Evolutionary conservation across 2,888 invertebrate species (phyloP).

Genomic region (Lycia hirtaria): DNA sequence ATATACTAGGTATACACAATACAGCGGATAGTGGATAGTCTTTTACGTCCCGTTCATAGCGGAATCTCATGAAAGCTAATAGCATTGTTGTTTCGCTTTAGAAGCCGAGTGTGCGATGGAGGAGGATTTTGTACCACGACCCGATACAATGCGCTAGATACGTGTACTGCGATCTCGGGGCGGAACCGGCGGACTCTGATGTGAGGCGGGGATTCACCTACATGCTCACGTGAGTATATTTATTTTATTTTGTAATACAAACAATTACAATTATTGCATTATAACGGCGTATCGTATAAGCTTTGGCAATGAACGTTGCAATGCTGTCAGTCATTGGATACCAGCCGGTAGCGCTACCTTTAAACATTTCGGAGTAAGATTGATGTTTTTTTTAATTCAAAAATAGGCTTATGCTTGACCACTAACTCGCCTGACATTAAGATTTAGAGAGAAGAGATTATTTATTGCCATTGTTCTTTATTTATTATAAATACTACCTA

Average conservation of each 20-base stretch:
- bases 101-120: slow-evolving; percentile 75
- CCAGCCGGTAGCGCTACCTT: too few species aligned
- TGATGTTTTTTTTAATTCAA: too few species aligned
- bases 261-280: too few species aligned
- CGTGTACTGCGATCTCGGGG: slow-evolving; percentile 74
- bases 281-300: too few species aligned
- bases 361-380: too few species aligned
- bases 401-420: too few species aligned
- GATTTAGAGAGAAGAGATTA: too few species aligned
- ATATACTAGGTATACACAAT: neutral
- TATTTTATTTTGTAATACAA: neutral
- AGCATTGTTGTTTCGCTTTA: slow-evolving; percentile 39
- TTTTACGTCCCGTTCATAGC: slow-evolving; percentile 3
- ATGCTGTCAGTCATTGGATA: too few species aligned
- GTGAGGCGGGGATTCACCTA: slow-evolving; percentile 64
- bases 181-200: slow-evolving; percentile 53
- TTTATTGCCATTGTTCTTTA: too few species aligned
- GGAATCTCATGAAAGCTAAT: slow-evolving; percentile 22
- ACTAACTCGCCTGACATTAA: too few species aligned
- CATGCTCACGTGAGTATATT: slow-evolving; percentile 72
- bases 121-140: slow-evolving; percentile 70
- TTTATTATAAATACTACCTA: too few species aligned
- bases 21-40: neutral
- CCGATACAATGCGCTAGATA: slow-evolving; percentile 73
- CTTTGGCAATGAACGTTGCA: too few species aligned